Percentiles rank a stretch among this genome's conserved stretches.
Evolutionary conservation across 30 jellyfish, hydroid and myxozoan species (phyloP).

Genomic region (Sanderia malayensis): DNA sequence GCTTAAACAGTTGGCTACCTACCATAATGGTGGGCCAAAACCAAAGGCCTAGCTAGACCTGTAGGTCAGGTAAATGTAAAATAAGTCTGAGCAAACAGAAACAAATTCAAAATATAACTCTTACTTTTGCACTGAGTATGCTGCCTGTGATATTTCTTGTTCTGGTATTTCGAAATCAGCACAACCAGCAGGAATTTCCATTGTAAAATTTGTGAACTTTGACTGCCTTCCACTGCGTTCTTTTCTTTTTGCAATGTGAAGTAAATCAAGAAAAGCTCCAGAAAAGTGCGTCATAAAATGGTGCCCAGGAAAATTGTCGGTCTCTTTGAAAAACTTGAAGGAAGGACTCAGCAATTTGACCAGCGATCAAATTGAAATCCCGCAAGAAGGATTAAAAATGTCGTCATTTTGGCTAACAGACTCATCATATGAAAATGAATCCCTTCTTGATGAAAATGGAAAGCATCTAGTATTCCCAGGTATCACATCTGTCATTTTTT

Average conservation of each 20-base stretch:
- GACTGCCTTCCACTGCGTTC: not conserved
- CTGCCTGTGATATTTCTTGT: not conserved
- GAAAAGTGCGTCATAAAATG: not conserved
- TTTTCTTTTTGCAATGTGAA: no score
- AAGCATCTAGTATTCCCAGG: no score
- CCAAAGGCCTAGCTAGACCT: not conserved
- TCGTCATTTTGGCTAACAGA: no score
- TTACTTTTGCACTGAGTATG: not conserved
- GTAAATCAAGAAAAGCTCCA: not conserved
- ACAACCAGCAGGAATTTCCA: not conserved
- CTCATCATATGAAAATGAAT: no score
- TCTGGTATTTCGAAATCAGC: not conserved
- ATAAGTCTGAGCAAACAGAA: no score
- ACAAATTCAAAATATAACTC: not conserved
- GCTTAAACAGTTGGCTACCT: not conserved
- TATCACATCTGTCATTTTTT: no score
- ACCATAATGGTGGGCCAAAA: not conserved
- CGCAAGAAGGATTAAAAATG: not conserved
- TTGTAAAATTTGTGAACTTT: not conserved
- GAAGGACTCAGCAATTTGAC: constrained; percentile 2
- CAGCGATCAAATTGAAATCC: constrained; percentile 4
- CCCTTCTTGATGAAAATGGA: no score
- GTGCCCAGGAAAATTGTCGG: not conserved
- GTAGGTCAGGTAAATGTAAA: not conserved
- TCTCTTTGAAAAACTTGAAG: constrained; percentile 1